These are phyloP conservation scores for Pseudomyrmex cubaensis DNA, from an alignment of 1,140 invertebrate genomes.

Conservation along the genomic window DNA sequence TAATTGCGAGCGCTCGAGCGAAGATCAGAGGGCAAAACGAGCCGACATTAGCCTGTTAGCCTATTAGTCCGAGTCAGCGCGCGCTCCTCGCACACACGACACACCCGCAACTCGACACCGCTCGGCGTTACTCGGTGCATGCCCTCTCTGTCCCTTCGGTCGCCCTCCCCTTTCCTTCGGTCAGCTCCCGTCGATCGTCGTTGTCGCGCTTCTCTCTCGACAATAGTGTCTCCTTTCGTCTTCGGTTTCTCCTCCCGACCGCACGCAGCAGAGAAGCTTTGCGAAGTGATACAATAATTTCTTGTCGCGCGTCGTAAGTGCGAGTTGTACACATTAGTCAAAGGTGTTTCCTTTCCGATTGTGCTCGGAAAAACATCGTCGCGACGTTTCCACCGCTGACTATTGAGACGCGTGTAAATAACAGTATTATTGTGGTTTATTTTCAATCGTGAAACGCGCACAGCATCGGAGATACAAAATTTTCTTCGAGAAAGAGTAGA, in stretches of 20 bases:
- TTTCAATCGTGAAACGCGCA: no score
- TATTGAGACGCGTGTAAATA: no score
- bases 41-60: constrained; percentile 81
- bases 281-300: constrained; percentile 1
- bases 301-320: neutral
- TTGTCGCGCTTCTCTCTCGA: neutral
- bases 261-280: neutral
- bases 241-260: neutral
- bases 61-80: constrained; percentile 80
- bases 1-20: constrained; percentile 77
- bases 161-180: neutral
- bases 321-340: no score
- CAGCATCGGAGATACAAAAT: no score
- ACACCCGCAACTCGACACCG: constrained; percentile 51
- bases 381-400: no score
- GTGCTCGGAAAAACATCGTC: no score
- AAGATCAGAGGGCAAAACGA: constrained; percentile 80
- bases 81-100: constrained; percentile 62
- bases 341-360: no score
- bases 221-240: neutral
- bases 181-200: neutral
- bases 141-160: neutral
- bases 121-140: neutral
- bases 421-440: no score
- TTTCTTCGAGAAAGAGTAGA: no score